phyloP scores from a whole-genome alignment of 2,888 invertebrate species.

The Gymnosoma rotundatum region DNA sequence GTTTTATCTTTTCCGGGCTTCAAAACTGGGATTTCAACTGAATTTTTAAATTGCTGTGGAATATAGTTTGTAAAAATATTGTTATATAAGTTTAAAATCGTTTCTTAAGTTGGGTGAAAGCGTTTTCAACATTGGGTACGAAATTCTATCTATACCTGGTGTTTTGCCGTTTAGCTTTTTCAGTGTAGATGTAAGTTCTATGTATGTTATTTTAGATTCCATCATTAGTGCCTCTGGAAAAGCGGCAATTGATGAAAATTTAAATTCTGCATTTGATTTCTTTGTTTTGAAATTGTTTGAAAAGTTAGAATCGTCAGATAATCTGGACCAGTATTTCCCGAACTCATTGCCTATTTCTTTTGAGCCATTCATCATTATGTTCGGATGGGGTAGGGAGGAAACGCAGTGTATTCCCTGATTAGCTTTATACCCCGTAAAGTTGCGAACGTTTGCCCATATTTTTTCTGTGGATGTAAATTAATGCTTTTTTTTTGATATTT shows the following conservation, averaged over 20 bases:
- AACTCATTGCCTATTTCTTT: no score
- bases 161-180: slow-evolving; percentile 40
- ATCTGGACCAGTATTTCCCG: no score
- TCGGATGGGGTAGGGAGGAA: not conserved
- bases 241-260: not conserved
- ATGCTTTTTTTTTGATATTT: not conserved
- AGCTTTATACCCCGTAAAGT: not conserved
- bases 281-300: no score
- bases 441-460: not conserved
- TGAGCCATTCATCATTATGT: no score
- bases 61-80: not conserved
- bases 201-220: not conserved
- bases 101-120: no score
- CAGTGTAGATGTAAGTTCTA: slow-evolving; percentile 27
- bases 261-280: no score
- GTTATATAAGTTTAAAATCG: slow-evolving; percentile 16
- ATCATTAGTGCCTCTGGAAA: not conserved
- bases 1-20: not conserved
- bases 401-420: not conserved
- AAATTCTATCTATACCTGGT: slow-evolving; percentile 51
- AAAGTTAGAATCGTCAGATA: no score
- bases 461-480: not conserved
- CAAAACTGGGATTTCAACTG: no score
- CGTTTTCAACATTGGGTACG: slow-evolving; percentile 47
- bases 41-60: no score